A percentile compares a stretch with the other conserved stretches of the same genome.
Conservation (phyloP, 2,797 vertebrate genomes). For the Emys orbicularis region DNA sequence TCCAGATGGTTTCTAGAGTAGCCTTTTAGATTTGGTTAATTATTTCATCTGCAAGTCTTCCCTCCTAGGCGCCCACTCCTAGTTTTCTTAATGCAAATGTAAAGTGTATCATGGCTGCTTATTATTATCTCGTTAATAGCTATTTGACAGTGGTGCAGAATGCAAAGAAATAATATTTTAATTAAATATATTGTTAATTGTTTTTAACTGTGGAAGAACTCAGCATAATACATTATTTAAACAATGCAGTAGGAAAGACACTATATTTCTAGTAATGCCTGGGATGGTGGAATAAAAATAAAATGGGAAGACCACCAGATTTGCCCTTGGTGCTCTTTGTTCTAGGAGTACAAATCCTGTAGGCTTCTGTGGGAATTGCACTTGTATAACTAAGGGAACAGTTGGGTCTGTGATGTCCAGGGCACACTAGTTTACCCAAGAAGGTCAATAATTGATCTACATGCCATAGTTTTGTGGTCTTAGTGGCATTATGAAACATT, state of each 20-base stretch:
- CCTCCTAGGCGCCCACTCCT: slow-evolving; percentile 3
- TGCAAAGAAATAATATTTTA: not conserved
- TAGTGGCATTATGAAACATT: rapidly evolving
- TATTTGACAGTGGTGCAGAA: not conserved
- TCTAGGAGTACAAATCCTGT: not conserved
- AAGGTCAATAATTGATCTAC: rapidly evolving
- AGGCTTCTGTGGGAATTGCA: not conserved
- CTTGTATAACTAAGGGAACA: not conserved
- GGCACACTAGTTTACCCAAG: rapidly evolving
- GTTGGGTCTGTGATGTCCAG: rapidly evolving
- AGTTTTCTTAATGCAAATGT: slow-evolving; percentile 35
- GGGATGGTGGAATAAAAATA: not conserved
- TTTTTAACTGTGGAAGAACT: not conserved
- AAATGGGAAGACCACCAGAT: not conserved
- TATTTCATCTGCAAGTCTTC: not conserved
- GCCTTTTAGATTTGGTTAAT: slow-evolving; percentile 23
- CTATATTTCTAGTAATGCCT: not conserved
- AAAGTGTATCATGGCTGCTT: slow-evolving; percentile 25
- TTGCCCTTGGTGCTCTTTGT: not conserved
- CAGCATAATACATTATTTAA: slow-evolving; percentile 33
- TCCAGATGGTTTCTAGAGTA: slow-evolving; percentile 10
- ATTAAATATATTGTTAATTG: not conserved
- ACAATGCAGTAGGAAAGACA: slow-evolving; percentile 13
- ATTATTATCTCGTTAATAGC: slow-evolving; percentile 2
- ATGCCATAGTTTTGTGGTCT: not conserved